Conservation (phyloP, 2,113 vertebrate species). For the Hemiprocne comata region DNA sequence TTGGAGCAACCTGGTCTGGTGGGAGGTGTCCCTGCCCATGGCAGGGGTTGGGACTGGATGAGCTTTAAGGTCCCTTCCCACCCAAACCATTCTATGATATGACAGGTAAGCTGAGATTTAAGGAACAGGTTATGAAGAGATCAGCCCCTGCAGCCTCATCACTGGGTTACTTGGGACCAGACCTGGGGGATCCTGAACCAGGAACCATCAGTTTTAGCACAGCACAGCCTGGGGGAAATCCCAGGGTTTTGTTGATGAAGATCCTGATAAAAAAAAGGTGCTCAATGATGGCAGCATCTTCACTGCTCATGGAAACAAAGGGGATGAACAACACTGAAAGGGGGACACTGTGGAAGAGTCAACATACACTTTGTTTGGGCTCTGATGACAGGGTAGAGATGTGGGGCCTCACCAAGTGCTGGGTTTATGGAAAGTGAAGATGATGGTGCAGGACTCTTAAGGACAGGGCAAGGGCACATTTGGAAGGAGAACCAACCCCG, state of each 20-base stretch:
- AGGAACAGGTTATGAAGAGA: background rate
- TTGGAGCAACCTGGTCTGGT: too few relatives aligned
- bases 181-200: background rate
- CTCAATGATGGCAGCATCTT: background rate
- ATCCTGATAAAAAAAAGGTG: background rate
- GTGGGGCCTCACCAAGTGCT: background rate
- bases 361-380: background rate
- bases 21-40: too few relatives aligned
- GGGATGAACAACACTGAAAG: accelerated
- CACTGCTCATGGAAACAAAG: background rate
- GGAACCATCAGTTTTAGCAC: background rate
- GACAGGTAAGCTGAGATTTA: background rate
- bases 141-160: background rate
- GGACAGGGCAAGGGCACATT: background rate
- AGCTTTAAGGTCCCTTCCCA: too few relatives aligned
- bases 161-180: background rate
- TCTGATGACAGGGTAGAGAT: background rate
- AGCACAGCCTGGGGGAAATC: background rate
- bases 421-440: background rate
- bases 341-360: background rate
- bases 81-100: too few relatives aligned
- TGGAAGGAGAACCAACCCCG: background rate
- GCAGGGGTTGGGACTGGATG: too few relatives aligned
- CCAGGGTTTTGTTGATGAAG: background rate
- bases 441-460: accelerated